Base-by-base conservation (phyloP, 2,888 invertebrate genomes). In the Oscheius onirici region DNA sequence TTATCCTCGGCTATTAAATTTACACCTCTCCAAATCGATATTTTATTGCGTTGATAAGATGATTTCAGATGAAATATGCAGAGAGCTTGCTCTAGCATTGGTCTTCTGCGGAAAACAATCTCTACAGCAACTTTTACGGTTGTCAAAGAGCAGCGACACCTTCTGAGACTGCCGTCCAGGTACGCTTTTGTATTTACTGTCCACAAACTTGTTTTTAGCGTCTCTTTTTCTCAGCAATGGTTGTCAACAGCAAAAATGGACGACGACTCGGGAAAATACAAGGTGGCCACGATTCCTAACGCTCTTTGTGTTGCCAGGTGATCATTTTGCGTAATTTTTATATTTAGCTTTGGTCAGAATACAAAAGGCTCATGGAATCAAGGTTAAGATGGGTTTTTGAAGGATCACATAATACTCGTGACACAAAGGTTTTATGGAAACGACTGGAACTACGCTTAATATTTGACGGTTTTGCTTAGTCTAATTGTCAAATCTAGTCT, bases 221-320 rank as follows among this genome's bases (percentile, higher is more conserved):
- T 6, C 26, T 11, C 26, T 24, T 10, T 3, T 6, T n/a, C 46
- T 8, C 3, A 3, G 13, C 26, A 11, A 55, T 55, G 22, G 22
- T 26, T 55, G 28, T 26, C 55, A 26, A 55, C 10, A 11, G 26
- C 22, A 28, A 28, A 26, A n/a, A 55, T 41, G 17, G 57, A 68
- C 60, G 80, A 81, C 41, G 70, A 63, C 26, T 28, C 72, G 26
- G 82, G 92, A 90, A 91, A 91, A 80, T 96, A 97, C 90, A 95
- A 95, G 89, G 91, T 95, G 51, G 92, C 93, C 88, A 99, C 97
- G 0, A 91, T 97, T 82, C 97, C 97, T 13, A 97, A 97, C 89
- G 90, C 94, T 58, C 89, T 97, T 66, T 97, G 96, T 86, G 89
- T 94, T 10, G 91, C 93, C 24, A 81, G 84, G 84, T 84, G 17